Evolutionary conservation across 1,140 invertebrate species (phyloP), one percentile per base, ranked within the genome.

Genomic region (Sinella curviseta): DNA sequence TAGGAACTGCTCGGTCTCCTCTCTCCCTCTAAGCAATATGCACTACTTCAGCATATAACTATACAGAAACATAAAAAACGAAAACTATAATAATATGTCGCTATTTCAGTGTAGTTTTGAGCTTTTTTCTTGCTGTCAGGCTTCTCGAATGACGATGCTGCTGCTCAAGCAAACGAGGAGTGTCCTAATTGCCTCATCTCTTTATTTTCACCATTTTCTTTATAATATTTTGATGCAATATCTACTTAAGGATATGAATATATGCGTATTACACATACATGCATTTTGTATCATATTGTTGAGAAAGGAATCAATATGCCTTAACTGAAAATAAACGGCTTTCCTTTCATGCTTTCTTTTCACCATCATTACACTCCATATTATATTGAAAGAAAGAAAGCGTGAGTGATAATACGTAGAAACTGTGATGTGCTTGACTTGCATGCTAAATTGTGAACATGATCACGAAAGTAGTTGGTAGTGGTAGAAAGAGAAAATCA

Each of bases 161-260:
- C n/a, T n/a, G n/a, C n/a, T n/a, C n/a, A n/a, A n/a, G n/a, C n/a
- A 14, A 60, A 60, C 14, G 24, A 60, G 24, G 55, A 60, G 55
- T 17, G 24, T 60, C 55, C 55, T 60, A 60, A 60, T 60, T 60
- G 55, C 55, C 55, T 60, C 55, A 60, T 60, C 24, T 60, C 55
- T 60, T 60, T 60, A n/a, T 60, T 60, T 48, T 48, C 39, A 48
- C 39, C 4, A 48, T 48, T 48, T 48, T 17, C 4, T 17, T 48
- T 48, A 8, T n/a, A n/a, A n/a, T 17, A 17, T 48, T 48, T 48
- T 48, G 4, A 60, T 60, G 24, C 14, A 14, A 12, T 60, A 8
- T 60, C 4, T 26, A 60, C 55, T n/a, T 60, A n/a, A n/a, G n/a
- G n/a, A n/a, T n/a, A n/a, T n/a, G n/a, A n/a, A n/a, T n/a, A n/a